Evolutionary conservation across 2,113 vertebrate genomes (phyloP).

Genomic region (Boulengeromyrus knoepffleri): DNA sequence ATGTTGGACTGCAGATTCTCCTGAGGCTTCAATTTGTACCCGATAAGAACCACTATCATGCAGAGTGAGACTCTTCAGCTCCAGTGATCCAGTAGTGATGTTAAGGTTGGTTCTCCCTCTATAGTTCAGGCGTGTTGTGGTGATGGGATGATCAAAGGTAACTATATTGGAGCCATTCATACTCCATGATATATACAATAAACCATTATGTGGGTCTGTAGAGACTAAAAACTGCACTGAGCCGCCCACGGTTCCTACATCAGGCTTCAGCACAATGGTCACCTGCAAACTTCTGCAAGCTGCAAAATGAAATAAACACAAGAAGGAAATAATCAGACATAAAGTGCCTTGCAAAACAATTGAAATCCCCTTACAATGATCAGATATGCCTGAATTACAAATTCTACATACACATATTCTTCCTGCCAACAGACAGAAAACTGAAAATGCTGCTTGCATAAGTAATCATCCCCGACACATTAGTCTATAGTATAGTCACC

Average conservation of each 20-base stretch:
- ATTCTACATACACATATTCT: too few species aligned
- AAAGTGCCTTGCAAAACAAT: too few species aligned
- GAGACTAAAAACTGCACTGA: background rate
- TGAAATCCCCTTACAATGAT: too few species aligned
- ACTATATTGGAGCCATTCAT: background rate
- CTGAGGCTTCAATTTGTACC: background rate
- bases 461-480: too few species aligned
- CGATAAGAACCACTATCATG: background rate
- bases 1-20: background rate
- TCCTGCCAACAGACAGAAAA: too few species aligned
- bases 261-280: background rate
- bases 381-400: too few species aligned
- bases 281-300: background rate
- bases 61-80: background rate
- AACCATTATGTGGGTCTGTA: background rate
- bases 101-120: background rate
- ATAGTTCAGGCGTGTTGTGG: accelerated
- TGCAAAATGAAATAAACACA: background rate
- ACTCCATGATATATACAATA: background rate
- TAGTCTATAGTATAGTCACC: too few species aligned
- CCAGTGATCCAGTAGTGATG: background rate
- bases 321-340: too few species aligned
- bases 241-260: background rate
- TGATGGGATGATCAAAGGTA: accelerated
- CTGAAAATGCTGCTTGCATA: too few species aligned